Base-by-base conservation (phyloP, 1,140 invertebrate genomes). In the Dendroctonus ponderosae region DNA sequence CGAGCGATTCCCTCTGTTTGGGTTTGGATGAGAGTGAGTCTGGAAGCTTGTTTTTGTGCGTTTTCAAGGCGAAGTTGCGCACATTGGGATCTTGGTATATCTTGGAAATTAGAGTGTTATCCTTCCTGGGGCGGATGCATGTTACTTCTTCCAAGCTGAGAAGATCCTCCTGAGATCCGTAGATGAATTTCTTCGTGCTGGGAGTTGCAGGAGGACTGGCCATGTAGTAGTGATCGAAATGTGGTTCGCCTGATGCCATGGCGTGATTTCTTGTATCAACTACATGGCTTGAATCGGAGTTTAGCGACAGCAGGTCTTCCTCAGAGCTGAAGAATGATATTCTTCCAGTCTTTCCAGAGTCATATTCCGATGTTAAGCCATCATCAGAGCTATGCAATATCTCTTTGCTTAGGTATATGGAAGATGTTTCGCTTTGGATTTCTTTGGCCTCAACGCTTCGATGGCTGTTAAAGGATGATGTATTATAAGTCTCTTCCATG, bases 71-170 rank as follows among this genome's bases (percentile, higher is more conserved):
- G 48, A 71, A 72, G 44, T 68, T 68, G 37, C 70, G 40, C 8
- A 75, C 72, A 26, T 63, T 57, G 26, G 70, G 67, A 43, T 73
- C 65, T n/a, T 69, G 63, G 42, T 75, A 75, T 38, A 74, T 74
- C 43, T 70, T 73, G 5, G 66, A 69, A 43, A 74, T 74, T 43
- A 71, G 42, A 0, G 73, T 74, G 59, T 74, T 74, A 57, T 73
- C 73, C 43, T 66, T 72, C 50, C 67, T 69, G 26, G 43, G 62
- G 5, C 51, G 62, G 4, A 50, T 41, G 8, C 46, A 51, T 3
- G 37, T 7, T 0, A 56, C 14, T 41, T 70, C 70, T 50, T 70
- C 63, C 7, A 63, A 51, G 3, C 59, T 60, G 5, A 71, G 15
- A 3, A 71, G 41, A 39, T 71, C 64, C 39, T 71, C 70, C 7